phyloP scores from a whole-genome alignment of 2,113 vertebrate species.

The Sterrhoptilus dennistouni region DNA sequence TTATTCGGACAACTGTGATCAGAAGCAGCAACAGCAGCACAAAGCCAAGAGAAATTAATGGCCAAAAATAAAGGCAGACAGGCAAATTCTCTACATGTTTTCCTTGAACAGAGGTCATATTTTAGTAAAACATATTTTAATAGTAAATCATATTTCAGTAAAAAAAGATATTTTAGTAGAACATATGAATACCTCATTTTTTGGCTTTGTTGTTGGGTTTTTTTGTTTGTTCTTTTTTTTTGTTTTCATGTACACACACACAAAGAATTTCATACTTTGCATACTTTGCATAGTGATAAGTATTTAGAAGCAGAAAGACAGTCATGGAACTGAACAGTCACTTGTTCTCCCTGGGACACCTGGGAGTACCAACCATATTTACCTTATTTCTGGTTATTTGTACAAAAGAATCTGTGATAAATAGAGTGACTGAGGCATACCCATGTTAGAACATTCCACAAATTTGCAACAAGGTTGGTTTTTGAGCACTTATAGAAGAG shows the following conservation, averaged over 20 bases:
- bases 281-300: background rate
- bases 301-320: background rate
- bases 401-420: background rate
- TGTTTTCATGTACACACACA: background rate
- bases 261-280: background rate
- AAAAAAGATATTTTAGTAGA: background rate
- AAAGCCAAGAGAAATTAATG: background rate
- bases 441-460: background rate
- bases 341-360: background rate
- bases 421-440: background rate
- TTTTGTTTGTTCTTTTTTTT: no score
- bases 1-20: background rate
- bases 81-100: background rate
- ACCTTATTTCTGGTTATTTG: background rate
- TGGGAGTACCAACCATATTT: background rate
- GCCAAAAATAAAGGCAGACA: background rate
- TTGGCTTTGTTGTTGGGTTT: background rate
- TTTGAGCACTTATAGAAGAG: background rate
- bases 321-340: background rate
- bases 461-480: background rate
- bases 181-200: background rate
- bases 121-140: background rate
- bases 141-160: background rate
- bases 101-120: rapidly evolving
- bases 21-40: background rate